These are phyloP conservation scores for Isichthys henryi DNA, from an alignment of 2,113 vertebrate genomes.

Conservation along the genomic window DNA sequence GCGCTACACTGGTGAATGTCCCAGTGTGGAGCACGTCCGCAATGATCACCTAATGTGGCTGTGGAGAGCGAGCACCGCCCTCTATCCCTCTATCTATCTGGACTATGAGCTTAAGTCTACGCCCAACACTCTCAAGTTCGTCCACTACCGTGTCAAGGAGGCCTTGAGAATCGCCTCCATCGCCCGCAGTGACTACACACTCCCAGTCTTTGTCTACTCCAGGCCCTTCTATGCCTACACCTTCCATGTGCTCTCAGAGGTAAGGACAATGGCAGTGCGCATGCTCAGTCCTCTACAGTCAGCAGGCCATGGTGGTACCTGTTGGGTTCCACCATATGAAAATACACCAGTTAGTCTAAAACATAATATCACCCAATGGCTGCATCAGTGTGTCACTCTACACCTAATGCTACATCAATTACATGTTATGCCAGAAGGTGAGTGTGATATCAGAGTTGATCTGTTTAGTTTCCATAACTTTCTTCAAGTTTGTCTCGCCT, in stretches of 20 bases:
- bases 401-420: neutral
- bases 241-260: constrained; percentile 74
- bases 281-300: neutral
- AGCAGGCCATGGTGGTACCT: neutral
- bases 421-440: neutral
- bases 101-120: constrained; percentile 74
- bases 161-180: constrained; percentile 76
- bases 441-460: neutral
- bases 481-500: neutral
- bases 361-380: neutral
- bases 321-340: neutral
- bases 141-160: constrained; percentile 80
- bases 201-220: constrained; percentile 84
- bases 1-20: constrained; percentile 75
- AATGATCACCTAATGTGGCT: constrained; percentile 82
- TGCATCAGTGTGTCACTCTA: neutral
- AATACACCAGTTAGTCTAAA: neutral
- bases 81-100: constrained; percentile 81
- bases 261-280: constrained; percentile 43
- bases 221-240: constrained; percentile 84
- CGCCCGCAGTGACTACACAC: constrained; percentile 60
- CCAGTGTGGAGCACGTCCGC: constrained; percentile 66
- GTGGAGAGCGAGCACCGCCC: constrained; percentile 77
- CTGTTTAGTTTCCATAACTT: neutral
- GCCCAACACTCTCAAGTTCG: constrained; percentile 75